Conservation (phyloP, 2,113 vertebrate species). For the Vidua chalybeata region DNA sequence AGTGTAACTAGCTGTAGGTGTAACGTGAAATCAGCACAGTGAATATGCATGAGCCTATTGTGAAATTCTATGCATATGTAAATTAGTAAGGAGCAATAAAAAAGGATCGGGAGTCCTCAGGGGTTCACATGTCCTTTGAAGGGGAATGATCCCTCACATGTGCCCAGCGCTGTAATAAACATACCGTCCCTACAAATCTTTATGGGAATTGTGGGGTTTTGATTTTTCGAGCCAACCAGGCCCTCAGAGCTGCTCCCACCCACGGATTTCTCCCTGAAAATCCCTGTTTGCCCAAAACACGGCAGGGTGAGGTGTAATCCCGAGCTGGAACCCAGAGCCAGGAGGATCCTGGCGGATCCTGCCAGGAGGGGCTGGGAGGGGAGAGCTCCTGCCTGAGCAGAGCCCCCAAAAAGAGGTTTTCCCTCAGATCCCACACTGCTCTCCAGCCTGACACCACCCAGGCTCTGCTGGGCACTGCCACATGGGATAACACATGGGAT, state of each 20-base stretch:
- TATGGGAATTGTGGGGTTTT: too few relatives aligned
- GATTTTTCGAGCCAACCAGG: neutral
- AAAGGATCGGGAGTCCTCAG: too few relatives aligned
- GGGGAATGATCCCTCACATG: too few relatives aligned
- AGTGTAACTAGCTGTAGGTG: too few relatives aligned
- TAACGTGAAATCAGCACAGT: too few relatives aligned
- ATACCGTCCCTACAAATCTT: too few relatives aligned
- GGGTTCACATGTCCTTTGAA: too few relatives aligned
- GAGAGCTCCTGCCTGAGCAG: neutral
- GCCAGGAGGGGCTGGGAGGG: neutral
- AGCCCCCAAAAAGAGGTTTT: neutral
- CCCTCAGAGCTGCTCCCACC: neutral
- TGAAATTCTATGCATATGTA: too few relatives aligned
- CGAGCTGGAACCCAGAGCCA: neutral
- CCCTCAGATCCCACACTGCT: neutral
- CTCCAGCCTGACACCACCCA: neutral
- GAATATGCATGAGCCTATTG: too few relatives aligned
- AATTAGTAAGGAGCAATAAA: too few relatives aligned
- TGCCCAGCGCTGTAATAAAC: too few relatives aligned
- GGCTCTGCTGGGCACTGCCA: neutral
- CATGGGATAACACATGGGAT: rapidly evolving
- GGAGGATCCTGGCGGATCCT: neutral
- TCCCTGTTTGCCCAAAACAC: neutral
- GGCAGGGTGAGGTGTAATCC: neutral
- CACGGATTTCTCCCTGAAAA: neutral